A percentile compares a stretch with the other conserved stretches of the same genome.
Conservation (phyloP, 2,888 invertebrate genomes). For the Lacanobia wlatinum region DNA sequence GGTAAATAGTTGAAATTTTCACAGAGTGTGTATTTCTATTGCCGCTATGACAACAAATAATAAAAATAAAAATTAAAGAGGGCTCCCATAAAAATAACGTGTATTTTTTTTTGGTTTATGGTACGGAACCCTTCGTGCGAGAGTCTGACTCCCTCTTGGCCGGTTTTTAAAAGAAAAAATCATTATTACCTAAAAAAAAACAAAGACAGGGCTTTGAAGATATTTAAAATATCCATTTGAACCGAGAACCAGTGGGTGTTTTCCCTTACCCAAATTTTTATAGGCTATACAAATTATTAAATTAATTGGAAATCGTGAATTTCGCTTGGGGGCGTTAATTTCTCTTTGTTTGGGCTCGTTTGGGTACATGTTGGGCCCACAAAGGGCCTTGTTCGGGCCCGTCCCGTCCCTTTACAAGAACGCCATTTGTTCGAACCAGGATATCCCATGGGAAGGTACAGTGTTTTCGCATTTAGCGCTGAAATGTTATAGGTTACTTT, state of each 20-base stretch:
- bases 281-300: slow-evolving; percentile 58
- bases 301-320: slow-evolving; percentile 64
- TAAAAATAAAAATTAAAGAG: no score
- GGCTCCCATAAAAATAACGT: no score
- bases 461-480: slow-evolving; percentile 24
- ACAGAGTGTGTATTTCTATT: no score
- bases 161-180: neutral
- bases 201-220: neutral
- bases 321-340: slow-evolving; percentile 56
- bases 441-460: slow-evolving; percentile 9
- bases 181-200: slow-evolving; percentile 6
- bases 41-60: no score
- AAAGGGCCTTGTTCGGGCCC: slow-evolving; percentile 55
- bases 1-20: no score
- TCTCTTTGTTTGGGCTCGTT: slow-evolving; percentile 65
- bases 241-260: slow-evolving; percentile 28
- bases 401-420: slow-evolving; percentile 53
- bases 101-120: no score
- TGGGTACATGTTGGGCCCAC: slow-evolving; percentile 50
- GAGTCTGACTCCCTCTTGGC: no score
- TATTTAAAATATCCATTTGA: slow-evolving; percentile 3
- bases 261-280: slow-evolving; percentile 46
- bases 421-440: slow-evolving; percentile 52
- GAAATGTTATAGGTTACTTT: slow-evolving; percentile 28
- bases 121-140: no score